phyloP scores from a whole-genome alignment of 2,888 invertebrate genomes.

The Chouioia cunea region DNA sequence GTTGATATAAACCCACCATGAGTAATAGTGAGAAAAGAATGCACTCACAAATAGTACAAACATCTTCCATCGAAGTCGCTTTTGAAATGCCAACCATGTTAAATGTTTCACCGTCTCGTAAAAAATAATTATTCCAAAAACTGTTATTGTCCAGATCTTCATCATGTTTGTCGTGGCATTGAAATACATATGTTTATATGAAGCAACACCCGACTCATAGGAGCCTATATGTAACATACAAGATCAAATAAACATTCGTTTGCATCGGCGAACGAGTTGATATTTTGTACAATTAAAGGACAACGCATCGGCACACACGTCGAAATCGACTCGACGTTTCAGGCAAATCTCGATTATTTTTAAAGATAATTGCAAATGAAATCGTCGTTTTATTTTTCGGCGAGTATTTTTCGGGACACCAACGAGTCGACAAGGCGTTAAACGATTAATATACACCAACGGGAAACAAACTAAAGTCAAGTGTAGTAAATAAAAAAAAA shows the following conservation, averaged over 20 bases:
- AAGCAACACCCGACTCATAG: slow-evolving; percentile 78
- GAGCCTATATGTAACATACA: slow-evolving; percentile 71
- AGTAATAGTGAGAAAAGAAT: slow-evolving; percentile 78
- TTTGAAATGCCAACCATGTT: slow-evolving; percentile 70
- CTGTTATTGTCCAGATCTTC: slow-evolving; percentile 77
- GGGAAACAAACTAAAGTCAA: slow-evolving; percentile 6
- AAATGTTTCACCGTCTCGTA: slow-evolving; percentile 76
- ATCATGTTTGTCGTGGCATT: slow-evolving; percentile 76
- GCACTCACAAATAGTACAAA: slow-evolving; percentile 74
- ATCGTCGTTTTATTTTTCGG: no score
- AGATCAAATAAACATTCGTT: slow-evolving; percentile 30
- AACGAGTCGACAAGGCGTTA: no score
- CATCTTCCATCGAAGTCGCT: slow-evolving; percentile 74
- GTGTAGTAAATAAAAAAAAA: background rate
- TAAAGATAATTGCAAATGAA: no score
- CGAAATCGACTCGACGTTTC: no score
- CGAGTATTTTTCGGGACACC: no score
- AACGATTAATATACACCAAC: background rate
- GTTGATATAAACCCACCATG: slow-evolving; percentile 80
- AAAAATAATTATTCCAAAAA: slow-evolving; percentile 72
- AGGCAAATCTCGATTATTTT: no score
- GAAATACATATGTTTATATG: slow-evolving; percentile 80
- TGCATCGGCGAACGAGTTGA: no score
- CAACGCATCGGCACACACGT: no score
- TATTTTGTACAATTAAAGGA: no score